Conservation (phyloP, 2,888 invertebrate genomes). For the Drosophila merina region DNA sequence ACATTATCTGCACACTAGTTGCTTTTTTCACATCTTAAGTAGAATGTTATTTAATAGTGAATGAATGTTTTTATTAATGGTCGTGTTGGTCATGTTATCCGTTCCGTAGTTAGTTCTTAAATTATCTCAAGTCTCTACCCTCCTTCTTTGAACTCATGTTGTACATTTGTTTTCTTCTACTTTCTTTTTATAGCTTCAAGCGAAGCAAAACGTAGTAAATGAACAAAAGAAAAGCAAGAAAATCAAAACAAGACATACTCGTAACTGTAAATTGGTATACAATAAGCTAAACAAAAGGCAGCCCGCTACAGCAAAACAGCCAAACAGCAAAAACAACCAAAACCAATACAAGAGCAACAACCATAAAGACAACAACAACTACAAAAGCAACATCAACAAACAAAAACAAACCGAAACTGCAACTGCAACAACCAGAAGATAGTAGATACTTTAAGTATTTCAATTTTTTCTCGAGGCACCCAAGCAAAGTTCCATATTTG, state of each 20-base stretch:
- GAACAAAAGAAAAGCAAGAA: conserved; percentile 48
- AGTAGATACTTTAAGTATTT: conserved; percentile 37
- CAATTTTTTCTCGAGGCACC: conserved; percentile 44
- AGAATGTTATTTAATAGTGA: not conserved
- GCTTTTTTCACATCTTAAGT: conserved; percentile 5
- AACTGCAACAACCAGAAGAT: conserved; percentile 33
- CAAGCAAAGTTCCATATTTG: conserved; percentile 57
- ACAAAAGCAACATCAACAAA: conserved; percentile 42
- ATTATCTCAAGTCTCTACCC: conserved; percentile 32
- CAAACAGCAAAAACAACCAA: conserved; percentile 23
- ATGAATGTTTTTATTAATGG: too few relatives aligned
- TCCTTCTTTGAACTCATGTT: conserved; percentile 69
- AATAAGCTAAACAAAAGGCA: conserved; percentile 43
- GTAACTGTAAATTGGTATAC: conserved; percentile 74
- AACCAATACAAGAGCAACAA: conserved; percentile 47
- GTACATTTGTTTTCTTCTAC: conserved; percentile 76
- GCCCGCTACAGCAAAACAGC: conserved; percentile 55
- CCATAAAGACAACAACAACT: conserved; percentile 26
- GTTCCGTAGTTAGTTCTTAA: conserved; percentile 14
- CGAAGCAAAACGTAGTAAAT: conserved; percentile 51
- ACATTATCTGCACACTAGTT: conserved; percentile 1
- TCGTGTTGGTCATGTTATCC: too few relatives aligned
- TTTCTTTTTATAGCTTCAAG: conserved; percentile 74
- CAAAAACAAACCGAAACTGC: conserved; percentile 32
- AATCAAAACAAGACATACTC: conserved; percentile 47